Conservation (phyloP, 2,797 vertebrate genomes). For the Malurus splendens region DNA sequence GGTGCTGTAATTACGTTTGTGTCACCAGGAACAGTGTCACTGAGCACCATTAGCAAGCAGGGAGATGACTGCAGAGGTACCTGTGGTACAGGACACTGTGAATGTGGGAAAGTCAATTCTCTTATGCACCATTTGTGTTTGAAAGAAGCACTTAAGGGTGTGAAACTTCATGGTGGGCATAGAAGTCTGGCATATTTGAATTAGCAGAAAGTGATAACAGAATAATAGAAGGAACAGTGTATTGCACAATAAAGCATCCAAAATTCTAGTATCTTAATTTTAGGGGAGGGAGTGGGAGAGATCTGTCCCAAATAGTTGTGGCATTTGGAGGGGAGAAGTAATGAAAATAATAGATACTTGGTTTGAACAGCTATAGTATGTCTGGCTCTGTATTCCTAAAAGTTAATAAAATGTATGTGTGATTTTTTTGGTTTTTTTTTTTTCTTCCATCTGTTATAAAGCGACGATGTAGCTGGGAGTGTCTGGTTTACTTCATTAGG, state of each 20-base stretch:
- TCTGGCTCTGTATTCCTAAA: neutral
- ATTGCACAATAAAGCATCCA: neutral
- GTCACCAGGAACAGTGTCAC: neutral
- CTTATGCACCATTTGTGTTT: neutral
- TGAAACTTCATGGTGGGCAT: neutral
- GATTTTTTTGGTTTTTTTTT: neutral
- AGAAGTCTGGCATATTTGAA: neutral
- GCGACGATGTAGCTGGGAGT: neutral
- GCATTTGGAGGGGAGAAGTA: neutral
- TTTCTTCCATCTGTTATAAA: neutral
- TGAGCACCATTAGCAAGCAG: neutral
- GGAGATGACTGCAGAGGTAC: neutral
- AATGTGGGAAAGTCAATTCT: neutral
- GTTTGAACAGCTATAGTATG: neutral
- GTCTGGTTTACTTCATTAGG: neutral
- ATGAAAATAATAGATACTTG: neutral
- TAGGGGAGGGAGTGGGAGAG: neutral
- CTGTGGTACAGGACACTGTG: neutral
- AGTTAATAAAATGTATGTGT: neutral
- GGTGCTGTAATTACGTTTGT: neutral
- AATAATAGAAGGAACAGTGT: neutral
- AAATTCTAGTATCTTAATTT: neutral
- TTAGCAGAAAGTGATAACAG: neutral
- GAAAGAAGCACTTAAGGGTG: neutral
- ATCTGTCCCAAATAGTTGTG: neutral